Evolutionary conservation across 2,113 vertebrate species (phyloP).

Genomic region (Dunckerocampus dactyliophorus): DNA sequence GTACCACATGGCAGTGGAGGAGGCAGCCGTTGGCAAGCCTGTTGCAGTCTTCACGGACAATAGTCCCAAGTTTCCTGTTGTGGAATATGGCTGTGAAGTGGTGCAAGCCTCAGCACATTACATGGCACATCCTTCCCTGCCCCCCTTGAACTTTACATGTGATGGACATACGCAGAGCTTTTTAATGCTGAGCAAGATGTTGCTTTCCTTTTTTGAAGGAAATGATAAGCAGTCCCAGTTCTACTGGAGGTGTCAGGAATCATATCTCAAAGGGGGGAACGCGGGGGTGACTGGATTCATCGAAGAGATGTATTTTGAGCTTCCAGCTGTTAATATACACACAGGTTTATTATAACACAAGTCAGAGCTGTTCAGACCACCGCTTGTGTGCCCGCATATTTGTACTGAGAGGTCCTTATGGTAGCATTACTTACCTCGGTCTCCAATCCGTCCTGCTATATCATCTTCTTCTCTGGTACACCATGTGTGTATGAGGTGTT

Average conservation of each 20-base stretch:
- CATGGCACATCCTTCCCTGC: slow-evolving; percentile 76
- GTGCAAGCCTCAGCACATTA: slow-evolving; percentile 83
- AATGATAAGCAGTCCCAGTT: slow-evolving; percentile 49
- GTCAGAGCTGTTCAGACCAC: too few species aligned
- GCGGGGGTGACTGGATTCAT: too few species aligned
- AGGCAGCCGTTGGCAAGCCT: slow-evolving; percentile 47
- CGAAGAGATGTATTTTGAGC: too few species aligned
- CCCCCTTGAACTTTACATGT: slow-evolving; percentile 72
- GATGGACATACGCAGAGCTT: slow-evolving; percentile 20
- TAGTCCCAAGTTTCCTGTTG: slow-evolving; percentile 80
- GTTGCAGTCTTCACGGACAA: slow-evolving; percentile 72
- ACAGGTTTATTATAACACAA: too few species aligned
- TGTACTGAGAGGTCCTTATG: too few species aligned
- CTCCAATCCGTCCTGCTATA: too few species aligned
- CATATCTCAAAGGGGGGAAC: too few species aligned
- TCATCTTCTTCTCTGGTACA: too few species aligned
- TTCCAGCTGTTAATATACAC: too few species aligned
- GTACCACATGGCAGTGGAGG: slow-evolving; percentile 54
- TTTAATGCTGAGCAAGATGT: slow-evolving; percentile 76
- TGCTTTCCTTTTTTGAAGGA: slow-evolving; percentile 68
- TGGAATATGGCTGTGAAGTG: slow-evolving; percentile 64
- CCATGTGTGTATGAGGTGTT: too few species aligned
- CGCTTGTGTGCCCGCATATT: too few species aligned
- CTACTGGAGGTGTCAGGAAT: slow-evolving; percentile 5
- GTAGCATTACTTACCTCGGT: too few species aligned